Base-by-base conservation (phyloP, 2,797 vertebrate genomes). In the Pterois miles region DNA sequence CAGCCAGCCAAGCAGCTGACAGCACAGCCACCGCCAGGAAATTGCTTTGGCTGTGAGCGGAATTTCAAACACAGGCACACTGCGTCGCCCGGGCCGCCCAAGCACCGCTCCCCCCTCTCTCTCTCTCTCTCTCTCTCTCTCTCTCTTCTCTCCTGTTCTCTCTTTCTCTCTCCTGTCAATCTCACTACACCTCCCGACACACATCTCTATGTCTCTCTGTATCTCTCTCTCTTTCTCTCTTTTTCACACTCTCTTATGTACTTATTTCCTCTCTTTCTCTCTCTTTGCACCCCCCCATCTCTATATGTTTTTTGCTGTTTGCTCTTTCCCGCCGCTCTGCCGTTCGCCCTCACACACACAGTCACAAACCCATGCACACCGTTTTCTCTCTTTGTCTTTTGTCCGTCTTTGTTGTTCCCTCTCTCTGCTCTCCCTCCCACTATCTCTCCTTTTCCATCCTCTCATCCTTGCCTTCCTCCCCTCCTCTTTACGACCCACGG, bases 1-100 rank as follows among this genome's bases (percentile, higher is more conserved):
- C 96, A 97, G 97, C 95, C 96, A 98, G 97, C 96, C 96, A 96
- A 96, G 96, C 96, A 96, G 96, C 97, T 98, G 97, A 99, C 97
- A 98, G 97, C 96, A 95, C 95, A 95, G 96, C 96, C 96, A 96
- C 97, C 93, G 96, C 96, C 96, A 97, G 96, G 97, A 98, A 98
- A 98, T 96, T 96, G 96, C 96, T 97, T 97, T 96, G 95, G 96
- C 96, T 99, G 96, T 98, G 97, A 98, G 96, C 95, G 93, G 98
- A 98, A 99, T 99, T 97, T 98, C 96, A 99, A 97, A 95, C 95
- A 97, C 96, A 93, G 93, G 90, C 90, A 95, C 92, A 91, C 94
- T 92, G 92, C 92, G 86, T 94, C 91, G 87, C 91, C 92, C 86
- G 88, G 94, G 94, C 95, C 94, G 94, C 93, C 92, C 85, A 87